Conservation (phyloP, 1,140 invertebrate genomes). For the Diprion similis region DNA sequence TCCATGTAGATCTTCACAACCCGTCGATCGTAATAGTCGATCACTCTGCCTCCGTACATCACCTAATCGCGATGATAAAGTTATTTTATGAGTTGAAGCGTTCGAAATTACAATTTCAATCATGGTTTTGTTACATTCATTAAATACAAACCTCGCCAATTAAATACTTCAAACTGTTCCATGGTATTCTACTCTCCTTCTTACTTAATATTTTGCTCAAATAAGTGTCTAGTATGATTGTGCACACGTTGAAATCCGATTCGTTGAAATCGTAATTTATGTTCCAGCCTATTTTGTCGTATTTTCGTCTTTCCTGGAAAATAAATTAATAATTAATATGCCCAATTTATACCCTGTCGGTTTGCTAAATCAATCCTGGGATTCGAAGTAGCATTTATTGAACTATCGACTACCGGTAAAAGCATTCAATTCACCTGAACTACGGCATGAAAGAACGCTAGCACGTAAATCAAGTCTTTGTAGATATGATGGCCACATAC, state of each 20-base stretch:
- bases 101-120: neutral
- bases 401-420: conserved; percentile 17
- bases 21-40: conserved; percentile 87
- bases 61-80: conserved; percentile 64
- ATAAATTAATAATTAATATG: conserved; percentile 9
- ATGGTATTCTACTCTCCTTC: conserved; percentile 75
- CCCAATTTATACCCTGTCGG: neutral
- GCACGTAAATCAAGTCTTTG: conserved; percentile 80
- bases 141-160: conserved; percentile 78
- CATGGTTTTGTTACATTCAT: conserved; percentile 1
- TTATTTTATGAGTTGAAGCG: neutral
- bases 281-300: conserved; percentile 94
- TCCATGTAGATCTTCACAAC: conserved; percentile 89
- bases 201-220: conserved; percentile 71
- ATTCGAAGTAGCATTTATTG: conserved; percentile 11
- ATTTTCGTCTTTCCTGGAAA: conserved; percentile 83
- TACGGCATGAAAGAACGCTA: conserved; percentile 91
- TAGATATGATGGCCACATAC: conserved; percentile 76
- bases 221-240: conserved; percentile 83
- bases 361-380: neutral
- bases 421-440: conserved; percentile 68
- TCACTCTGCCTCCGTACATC: conserved; percentile 92
- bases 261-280: conserved; percentile 93
- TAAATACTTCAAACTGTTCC: conserved; percentile 89
- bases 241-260: conserved; percentile 88